Percentiles rank a stretch among this genome's conserved stretches.
These are phyloP conservation scores for Bubalus kerabau DNA, from an alignment of 2,113 vertebrate species.

Conservation along the genomic window DNA sequence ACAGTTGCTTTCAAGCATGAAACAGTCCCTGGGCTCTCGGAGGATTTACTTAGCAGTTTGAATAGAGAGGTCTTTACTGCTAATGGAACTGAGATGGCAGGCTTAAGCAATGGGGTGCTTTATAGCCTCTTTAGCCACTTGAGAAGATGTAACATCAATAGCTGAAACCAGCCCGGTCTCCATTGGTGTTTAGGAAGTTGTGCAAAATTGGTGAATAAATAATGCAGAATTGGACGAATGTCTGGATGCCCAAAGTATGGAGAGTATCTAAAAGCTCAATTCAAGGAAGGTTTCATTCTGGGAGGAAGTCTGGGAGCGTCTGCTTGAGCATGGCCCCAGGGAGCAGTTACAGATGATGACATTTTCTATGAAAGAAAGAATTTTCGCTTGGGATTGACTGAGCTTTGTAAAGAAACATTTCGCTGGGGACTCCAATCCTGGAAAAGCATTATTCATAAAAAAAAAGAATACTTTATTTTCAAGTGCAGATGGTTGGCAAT, in stretches of 20 bases:
- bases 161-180: slow-evolving; percentile 76
- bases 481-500: slow-evolving; percentile 17
- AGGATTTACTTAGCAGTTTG: slow-evolving; percentile 89
- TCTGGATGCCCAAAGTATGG: slow-evolving; percentile 72
- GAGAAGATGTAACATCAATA: slow-evolving; percentile 87
- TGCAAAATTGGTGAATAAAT: slow-evolving; percentile 82
- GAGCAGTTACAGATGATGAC: slow-evolving; percentile 72
- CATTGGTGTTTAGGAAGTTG: slow-evolving; percentile 76
- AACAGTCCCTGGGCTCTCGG: slow-evolving; percentile 83
- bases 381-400: slow-evolving; percentile 39
- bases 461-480: slow-evolving; percentile 46
- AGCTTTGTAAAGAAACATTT: slow-evolving; percentile 44
- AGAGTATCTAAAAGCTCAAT: slow-evolving; percentile 79
- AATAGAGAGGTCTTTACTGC: slow-evolving; percentile 88
- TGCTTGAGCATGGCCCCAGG: slow-evolving; percentile 60
- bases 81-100: slow-evolving; percentile 89
- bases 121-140: slow-evolving; percentile 87
- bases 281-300: slow-evolving; percentile 70
- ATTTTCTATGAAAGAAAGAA: slow-evolving; percentile 46
- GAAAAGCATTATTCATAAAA: slow-evolving; percentile 41
- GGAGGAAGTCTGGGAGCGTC: slow-evolving; percentile 58
- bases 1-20: slow-evolving; percentile 91
- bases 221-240: slow-evolving; percentile 79
- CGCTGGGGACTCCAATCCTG: slow-evolving; percentile 14
- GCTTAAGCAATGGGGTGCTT: slow-evolving; percentile 86